These are phyloP conservation scores for Agrochola circellaris DNA, from an alignment of 2,888 invertebrate species.

Conservation along the genomic window DNA sequence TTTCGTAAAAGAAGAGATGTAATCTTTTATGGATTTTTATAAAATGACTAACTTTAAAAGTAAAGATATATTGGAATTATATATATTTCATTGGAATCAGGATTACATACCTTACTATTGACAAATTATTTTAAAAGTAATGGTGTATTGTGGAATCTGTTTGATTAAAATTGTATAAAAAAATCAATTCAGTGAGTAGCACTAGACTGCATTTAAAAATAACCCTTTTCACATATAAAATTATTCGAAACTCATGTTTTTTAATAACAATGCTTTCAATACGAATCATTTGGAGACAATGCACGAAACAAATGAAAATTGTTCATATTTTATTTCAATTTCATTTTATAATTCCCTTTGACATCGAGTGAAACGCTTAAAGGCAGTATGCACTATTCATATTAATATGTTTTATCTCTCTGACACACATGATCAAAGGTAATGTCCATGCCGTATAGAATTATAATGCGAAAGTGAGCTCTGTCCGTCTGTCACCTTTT, in stretches of 20 bases:
- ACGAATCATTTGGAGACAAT: background rate
- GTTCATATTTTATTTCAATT: background rate
- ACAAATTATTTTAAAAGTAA: background rate
- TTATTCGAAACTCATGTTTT: background rate
- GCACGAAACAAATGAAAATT: background rate
- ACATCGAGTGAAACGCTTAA: background rate
- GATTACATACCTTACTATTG: background rate
- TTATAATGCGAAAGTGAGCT: no score
- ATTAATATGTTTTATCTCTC: background rate
- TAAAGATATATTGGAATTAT: background rate
- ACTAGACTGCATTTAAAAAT: background rate
- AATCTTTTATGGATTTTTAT: background rate
- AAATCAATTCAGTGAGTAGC: background rate
- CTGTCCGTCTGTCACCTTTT: background rate
- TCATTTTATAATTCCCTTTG: slow-evolving; percentile 5
- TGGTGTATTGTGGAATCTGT: background rate
- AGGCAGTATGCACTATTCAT: background rate
- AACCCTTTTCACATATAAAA: background rate
- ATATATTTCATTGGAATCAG: background rate
- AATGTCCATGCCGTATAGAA: background rate
- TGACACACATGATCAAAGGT: background rate
- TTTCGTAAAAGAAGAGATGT: background rate
- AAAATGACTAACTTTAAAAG: background rate
- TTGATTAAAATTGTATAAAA: background rate
- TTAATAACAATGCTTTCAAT: background rate